phyloP scores from a whole-genome alignment of 1,140 invertebrate genomes.

The Calosoma granatense region DNA sequence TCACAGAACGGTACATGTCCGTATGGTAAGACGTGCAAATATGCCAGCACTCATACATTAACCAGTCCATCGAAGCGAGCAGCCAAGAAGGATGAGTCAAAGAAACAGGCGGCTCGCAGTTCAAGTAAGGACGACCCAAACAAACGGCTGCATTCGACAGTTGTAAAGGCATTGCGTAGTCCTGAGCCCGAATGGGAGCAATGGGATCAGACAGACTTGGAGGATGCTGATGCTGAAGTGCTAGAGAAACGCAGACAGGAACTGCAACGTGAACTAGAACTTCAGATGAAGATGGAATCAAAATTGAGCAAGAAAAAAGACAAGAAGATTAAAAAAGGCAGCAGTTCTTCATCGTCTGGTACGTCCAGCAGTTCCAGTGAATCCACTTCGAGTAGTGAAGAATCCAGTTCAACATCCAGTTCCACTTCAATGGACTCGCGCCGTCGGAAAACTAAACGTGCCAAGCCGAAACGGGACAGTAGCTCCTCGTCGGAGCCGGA shows the following conservation, averaged over 20 bases:
- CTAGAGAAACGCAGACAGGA: constrained; percentile 64
- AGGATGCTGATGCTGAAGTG: constrained; percentile 73
- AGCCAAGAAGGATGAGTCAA: constrained; percentile 56
- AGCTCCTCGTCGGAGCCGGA: constrained; percentile 47
- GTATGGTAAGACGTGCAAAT: constrained; percentile 65
- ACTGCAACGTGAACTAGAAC: constrained; percentile 64
- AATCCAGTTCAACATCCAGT: constrained; percentile 44
- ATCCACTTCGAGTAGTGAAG: constrained; percentile 46
- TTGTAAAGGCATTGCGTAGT: constrained; percentile 50
- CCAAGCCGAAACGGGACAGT: constrained; percentile 46
- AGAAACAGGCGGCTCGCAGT: constrained; percentile 39
- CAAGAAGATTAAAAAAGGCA: constrained; percentile 54
- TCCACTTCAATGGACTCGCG: constrained; percentile 37
- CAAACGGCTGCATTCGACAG: constrained; percentile 51
- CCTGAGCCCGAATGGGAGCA: constrained; percentile 58
- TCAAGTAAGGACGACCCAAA: constrained; percentile 50
- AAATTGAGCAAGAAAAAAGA: constrained; percentile 49
- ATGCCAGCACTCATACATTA: constrained; percentile 58
- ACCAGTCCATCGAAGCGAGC: constrained; percentile 61
- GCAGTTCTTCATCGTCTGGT: constrained; percentile 54
- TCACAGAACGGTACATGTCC: constrained; percentile 61
- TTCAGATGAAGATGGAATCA: constrained; percentile 59
- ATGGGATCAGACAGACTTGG: constrained; percentile 67
- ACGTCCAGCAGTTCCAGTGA: constrained; percentile 50
- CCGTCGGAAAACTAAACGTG: constrained; percentile 41